Conservation (phyloP, 1,140 invertebrate genomes). For the Drosophila busckii region DNA sequence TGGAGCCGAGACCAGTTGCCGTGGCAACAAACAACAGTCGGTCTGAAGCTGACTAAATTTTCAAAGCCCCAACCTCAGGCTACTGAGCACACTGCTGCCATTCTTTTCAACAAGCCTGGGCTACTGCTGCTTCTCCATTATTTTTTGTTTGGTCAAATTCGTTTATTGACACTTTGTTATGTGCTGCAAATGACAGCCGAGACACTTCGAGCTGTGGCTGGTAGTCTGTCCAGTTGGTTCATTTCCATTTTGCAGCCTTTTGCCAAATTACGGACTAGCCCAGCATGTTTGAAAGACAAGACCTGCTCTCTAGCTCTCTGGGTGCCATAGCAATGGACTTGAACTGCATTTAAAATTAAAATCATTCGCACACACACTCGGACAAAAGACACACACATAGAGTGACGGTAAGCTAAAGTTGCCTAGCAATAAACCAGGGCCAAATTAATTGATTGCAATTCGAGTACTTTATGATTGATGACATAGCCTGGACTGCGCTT, state of each 20-base stretch:
- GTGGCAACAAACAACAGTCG: slow-evolving; percentile 10
- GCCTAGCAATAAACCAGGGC: slow-evolving; percentile 29
- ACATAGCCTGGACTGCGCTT: slow-evolving; percentile 58
- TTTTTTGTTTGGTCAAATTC: slow-evolving; percentile 38
- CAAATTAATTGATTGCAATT: slow-evolving; percentile 70
- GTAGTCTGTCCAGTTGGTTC: slow-evolving; percentile 6
- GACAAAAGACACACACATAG: no score
- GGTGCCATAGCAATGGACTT: slow-evolving; percentile 62
- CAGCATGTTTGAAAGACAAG: no score
- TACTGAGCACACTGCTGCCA: slow-evolving; percentile 8
- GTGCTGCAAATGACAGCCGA: slow-evolving; percentile 60
- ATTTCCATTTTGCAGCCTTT: slow-evolving; percentile 30
- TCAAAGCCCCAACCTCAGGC: slow-evolving; percentile 1
- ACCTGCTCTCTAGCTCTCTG: slow-evolving; percentile 3
- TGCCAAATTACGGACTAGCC: slow-evolving; percentile 51
- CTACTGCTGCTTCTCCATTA: slow-evolving; percentile 1
- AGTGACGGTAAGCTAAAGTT: no score
- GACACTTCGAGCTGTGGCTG: slow-evolving; percentile 31
- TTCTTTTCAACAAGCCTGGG: not conserved
- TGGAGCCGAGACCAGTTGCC: slow-evolving; percentile 1
- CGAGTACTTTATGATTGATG: slow-evolving; percentile 69
- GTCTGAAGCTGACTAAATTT: not conserved
- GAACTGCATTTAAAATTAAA: slow-evolving; percentile 57
- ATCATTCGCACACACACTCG: slow-evolving; percentile 13
- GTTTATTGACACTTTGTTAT: slow-evolving; percentile 71